Evolutionary conservation across 37 sponge, comb jelly and placozoan species (phyloP), one percentile per base, ranked within the genome.

Genomic region (Geodia barretti): DNA sequence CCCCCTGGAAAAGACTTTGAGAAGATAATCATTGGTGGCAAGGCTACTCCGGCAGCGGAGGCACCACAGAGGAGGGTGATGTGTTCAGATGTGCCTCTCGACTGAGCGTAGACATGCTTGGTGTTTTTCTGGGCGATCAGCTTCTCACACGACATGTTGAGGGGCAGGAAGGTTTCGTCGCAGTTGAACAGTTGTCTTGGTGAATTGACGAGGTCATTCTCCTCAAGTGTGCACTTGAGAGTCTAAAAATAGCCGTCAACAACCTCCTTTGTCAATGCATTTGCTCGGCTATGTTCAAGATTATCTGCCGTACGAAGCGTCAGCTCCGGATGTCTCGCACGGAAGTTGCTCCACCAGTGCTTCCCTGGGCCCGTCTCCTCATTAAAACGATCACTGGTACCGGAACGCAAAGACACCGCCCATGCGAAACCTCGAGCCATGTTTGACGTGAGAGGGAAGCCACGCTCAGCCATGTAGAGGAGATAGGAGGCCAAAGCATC

Each of bases 141-240:
- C 20, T 72, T 72, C 43, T 72, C 73, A 11, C 73, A 41, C 20
- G 42, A 41, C 7, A 31, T 26, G 58, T 74, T 4, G 1, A 80
- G 60, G 17, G 70, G 80, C 20, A 69, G 70, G 7, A 64, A 64
- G 20, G 54, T 67, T 41, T 80, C 80, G 32, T 80, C 70, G 54
- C 80, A 80, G 60, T 80, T 80, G 5, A 59, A 69, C 0, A 80
- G 9, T n/a, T 70, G 71, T 30, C 67, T 25, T 28, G 70, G 80
- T 3, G 11, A 5, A 58, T 39, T 11, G 4, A 24, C 29, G 38
- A 79, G 79, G 39, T 62, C 54, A 9, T 69, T 80, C 23, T 69
- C 70, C 14, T 42, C 35, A 4, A 78, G 37, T 41, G 66, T 64
- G 25, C 47, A 34, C 37, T 80, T 21, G 24, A 68, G 25, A 24